Evolutionary conservation across 2,888 invertebrate genomes (phyloP).

Genomic region (Trichopoda pennipes): DNA sequence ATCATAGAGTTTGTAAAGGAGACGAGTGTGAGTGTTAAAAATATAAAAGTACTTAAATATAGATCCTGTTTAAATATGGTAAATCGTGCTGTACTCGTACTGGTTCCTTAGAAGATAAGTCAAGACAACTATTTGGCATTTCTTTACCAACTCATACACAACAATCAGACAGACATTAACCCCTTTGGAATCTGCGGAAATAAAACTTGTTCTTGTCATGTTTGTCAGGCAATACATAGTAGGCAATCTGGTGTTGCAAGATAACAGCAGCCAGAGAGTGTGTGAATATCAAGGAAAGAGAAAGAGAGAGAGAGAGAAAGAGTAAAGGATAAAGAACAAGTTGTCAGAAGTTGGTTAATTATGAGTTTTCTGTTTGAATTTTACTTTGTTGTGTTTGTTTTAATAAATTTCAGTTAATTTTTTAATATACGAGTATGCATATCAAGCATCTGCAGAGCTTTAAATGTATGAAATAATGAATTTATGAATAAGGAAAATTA

Average conservation of each 20-base stretch:
- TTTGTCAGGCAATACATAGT: constrained; percentile 29
- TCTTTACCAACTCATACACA: constrained; percentile 5
- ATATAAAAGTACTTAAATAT: constrained; percentile 59
- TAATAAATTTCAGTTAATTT: constrained; percentile 57
- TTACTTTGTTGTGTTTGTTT: not conserved
- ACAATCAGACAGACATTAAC: not conserved
- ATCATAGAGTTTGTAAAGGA: constrained; percentile 13
- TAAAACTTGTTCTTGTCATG: constrained; percentile 65
- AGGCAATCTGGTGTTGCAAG: not conserved
- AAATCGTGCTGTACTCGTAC: not conserved
- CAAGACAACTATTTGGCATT: constrained; percentile 43
- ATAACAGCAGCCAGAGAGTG: not conserved
- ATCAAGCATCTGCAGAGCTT: constrained; percentile 11
- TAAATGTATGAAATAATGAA: constrained; percentile 22
- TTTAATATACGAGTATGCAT: constrained; percentile 43
- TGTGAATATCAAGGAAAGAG: not conserved
- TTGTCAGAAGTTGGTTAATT: constrained; percentile 55
- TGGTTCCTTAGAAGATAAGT: constrained; percentile 22
- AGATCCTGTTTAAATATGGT: constrained; percentile 55
- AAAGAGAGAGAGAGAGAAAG: constrained; percentile 2
- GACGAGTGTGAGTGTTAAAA: not conserved
- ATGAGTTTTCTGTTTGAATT: constrained; percentile 51
- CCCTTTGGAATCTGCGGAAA: constrained; percentile 62
- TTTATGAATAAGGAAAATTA: no score
- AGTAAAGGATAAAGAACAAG: constrained; percentile 27